Conservation (phyloP, 2,888 invertebrate species). For the Mythimna loreyi region DNA sequence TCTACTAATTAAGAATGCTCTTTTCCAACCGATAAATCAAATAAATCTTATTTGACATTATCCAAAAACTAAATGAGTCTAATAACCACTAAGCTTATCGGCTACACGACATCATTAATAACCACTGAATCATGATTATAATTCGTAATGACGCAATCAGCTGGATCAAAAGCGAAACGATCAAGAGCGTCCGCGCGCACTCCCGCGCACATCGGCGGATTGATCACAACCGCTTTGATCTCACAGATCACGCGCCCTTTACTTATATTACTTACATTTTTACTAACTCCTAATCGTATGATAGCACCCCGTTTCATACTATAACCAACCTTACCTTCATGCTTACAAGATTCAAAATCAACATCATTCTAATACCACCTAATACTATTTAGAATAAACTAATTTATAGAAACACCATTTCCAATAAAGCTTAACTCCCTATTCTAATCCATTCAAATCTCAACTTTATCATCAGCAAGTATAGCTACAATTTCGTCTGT, state of each 20-base stretch:
- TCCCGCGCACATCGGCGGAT: slow-evolving; percentile 78
- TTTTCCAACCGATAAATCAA: neutral
- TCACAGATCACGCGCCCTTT: slow-evolving; percentile 86
- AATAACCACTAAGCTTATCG: slow-evolving; percentile 39
- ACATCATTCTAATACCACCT: slow-evolving; percentile 23
- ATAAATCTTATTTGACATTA: slow-evolving; percentile 33
- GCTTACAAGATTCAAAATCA: slow-evolving; percentile 29
- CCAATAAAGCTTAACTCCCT: slow-evolving; percentile 36
- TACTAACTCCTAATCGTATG: slow-evolving; percentile 74
- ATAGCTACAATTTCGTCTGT: slow-evolving; percentile 49
- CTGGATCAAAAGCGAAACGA: slow-evolving; percentile 70
- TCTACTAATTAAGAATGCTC: neutral
- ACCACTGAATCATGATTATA: slow-evolving; percentile 36
- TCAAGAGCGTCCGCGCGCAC: slow-evolving; percentile 76
- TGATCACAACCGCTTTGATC: slow-evolving; percentile 88
- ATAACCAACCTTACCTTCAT: slow-evolving; percentile 50
- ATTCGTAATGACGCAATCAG: slow-evolving; percentile 36
- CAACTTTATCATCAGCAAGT: neutral
- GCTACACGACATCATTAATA: slow-evolving; percentile 32
- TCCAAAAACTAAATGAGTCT: slow-evolving; percentile 34
- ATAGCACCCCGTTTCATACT: slow-evolving; percentile 23
- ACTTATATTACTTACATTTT: slow-evolving; percentile 85
- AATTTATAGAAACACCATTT: slow-evolving; percentile 35
- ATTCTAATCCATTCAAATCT: slow-evolving; percentile 33
- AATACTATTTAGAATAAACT: slow-evolving; percentile 52